phyloP scores from a whole-genome alignment of 2,888 invertebrate genomes.

The Oligia fasciuncula region DNA sequence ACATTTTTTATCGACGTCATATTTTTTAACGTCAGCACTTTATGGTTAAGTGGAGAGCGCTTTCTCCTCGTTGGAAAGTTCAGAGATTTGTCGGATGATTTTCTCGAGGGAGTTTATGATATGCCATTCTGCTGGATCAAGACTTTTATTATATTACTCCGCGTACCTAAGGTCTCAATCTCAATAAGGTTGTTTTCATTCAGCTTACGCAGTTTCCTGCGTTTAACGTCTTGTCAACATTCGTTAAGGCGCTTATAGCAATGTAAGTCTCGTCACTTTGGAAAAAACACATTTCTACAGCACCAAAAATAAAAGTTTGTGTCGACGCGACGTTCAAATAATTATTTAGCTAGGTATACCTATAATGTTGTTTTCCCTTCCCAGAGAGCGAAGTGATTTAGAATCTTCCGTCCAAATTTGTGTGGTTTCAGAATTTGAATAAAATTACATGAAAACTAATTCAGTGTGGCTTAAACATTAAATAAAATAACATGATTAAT shows the following conservation, averaged over 20 bases:
- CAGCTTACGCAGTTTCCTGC: constrained; percentile 2
- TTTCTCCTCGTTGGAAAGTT: constrained; percentile 40
- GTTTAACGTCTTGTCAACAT: background rate
- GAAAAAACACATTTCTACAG: background rate
- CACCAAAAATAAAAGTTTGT: background rate
- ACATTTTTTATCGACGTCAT: constrained; percentile 68
- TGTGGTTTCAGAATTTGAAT: constrained; percentile 37
- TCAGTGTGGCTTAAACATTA: constrained; percentile 49
- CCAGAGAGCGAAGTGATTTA: background rate
- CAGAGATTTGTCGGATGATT: constrained; percentile 53
- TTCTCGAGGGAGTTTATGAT: constrained; percentile 43
- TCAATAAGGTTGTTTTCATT: constrained; percentile 28
- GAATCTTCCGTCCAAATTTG: constrained; percentile 20
- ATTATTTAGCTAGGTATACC: background rate
- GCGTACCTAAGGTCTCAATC: constrained; percentile 13
- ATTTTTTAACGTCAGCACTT: constrained; percentile 67
- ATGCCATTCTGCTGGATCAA: constrained; percentile 36
- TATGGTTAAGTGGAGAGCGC: constrained; percentile 53
- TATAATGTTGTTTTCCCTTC: background rate
- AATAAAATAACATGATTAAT: constrained; percentile 57
- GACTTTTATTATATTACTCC: constrained; percentile 17
- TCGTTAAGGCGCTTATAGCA: constrained; percentile 12
- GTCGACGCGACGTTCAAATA: background rate
- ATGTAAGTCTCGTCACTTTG: background rate
- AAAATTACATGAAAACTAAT: constrained; percentile 60